phyloP scores from a whole-genome alignment of 2,797 vertebrate species.

The Glyptemys insculpta region DNA sequence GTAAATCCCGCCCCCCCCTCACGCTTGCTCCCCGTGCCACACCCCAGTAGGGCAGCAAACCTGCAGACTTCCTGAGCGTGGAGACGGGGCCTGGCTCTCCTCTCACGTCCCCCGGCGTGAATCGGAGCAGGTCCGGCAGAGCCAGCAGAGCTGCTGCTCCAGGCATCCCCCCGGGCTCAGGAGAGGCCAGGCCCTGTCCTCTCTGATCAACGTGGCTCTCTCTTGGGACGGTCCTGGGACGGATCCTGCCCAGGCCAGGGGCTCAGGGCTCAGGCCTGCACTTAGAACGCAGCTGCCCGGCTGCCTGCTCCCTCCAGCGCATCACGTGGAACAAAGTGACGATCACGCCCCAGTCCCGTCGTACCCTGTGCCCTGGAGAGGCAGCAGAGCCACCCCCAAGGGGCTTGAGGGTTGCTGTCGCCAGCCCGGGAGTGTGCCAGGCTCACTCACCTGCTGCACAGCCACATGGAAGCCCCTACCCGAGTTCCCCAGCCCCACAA shows the following conservation, averaged over 20 bases:
- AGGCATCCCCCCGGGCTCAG: background rate
- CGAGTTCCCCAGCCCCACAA: too few species aligned
- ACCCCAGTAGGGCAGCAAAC: too few species aligned
- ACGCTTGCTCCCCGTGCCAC: too few species aligned
- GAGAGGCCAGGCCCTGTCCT: background rate
- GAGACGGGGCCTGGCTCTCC: background rate
- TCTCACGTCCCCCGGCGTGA: background rate
- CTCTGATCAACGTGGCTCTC: background rate
- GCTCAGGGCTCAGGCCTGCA: too few species aligned
- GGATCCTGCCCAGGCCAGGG: too few species aligned
- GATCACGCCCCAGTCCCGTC: background rate
- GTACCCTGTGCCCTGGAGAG: background rate
- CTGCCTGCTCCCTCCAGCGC: background rate
- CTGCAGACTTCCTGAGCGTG: too few species aligned
- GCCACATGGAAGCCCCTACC: too few species aligned
- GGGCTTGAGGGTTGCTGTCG: background rate
- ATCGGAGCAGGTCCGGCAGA: background rate
- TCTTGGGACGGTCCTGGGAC: background rate
- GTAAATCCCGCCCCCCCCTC: background rate
- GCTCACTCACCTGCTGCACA: background rate
- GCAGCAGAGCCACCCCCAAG: background rate
- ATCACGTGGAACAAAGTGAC: too few species aligned
- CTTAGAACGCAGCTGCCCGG: background rate
- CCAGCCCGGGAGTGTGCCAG: too few species aligned
- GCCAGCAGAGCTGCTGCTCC: too few species aligned